These are phyloP conservation scores for Porites cylindrica DNA, from an alignment of 92 coral and sea anemone genomes.

Conservation along the genomic window DNA sequence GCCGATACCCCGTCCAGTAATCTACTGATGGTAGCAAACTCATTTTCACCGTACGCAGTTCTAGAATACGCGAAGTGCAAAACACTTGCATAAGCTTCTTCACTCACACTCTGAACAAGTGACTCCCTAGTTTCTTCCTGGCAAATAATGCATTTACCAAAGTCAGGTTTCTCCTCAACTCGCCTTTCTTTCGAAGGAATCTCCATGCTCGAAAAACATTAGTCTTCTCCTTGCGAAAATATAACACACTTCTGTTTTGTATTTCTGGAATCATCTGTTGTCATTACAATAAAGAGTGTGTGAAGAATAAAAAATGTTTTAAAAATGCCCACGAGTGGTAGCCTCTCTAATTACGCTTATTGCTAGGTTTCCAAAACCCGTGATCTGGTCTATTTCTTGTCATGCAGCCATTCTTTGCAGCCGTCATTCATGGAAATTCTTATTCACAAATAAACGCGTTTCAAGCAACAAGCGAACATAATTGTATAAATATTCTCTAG, in stretches of 20 bases:
- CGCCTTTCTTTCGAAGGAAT: slow-evolving; percentile 14
- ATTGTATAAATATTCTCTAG: background rate
- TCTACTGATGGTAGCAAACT: slow-evolving; percentile 37
- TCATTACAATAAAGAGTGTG: background rate
- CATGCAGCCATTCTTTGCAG: background rate
- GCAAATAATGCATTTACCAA: slow-evolving; percentile 30
- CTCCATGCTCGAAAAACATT: slow-evolving; percentile 24
- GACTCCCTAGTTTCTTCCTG: slow-evolving; percentile 42
- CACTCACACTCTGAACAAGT: slow-evolving; percentile 26
- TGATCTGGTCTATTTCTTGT: background rate
- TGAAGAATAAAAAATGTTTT: background rate
- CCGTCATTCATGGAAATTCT: background rate
- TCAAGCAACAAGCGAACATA: background rate
- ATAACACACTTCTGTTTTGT: background rate
- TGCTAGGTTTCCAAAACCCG: background rate
- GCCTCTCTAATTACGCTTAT: background rate
- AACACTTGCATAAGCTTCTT: slow-evolving; percentile 43
- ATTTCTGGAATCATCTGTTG: background rate
- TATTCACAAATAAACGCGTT: background rate
- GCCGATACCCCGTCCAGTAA: slow-evolving; percentile 41
- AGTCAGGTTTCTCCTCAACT: too few relatives aligned
- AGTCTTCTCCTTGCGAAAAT: background rate
- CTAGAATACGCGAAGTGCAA: slow-evolving; percentile 32
- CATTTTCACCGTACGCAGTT: slow-evolving; percentile 37
- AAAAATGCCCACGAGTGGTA: background rate